Percentiles rank a stretch among this genome's conserved stretches.
Conservation (phyloP, 2,797 vertebrate genomes). For the Onychomys arenicola region DNA sequence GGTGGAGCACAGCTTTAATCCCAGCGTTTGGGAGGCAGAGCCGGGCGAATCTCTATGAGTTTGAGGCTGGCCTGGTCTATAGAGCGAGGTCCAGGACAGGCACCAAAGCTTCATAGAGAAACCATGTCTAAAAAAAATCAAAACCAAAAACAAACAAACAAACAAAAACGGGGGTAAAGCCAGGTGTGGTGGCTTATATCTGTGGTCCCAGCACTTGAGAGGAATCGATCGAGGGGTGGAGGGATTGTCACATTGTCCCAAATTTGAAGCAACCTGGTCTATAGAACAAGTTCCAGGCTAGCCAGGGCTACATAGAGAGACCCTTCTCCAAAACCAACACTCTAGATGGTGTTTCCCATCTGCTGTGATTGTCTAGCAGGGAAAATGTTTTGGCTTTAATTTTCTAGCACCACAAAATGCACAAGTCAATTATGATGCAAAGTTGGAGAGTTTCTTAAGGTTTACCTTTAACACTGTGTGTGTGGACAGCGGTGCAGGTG, state of each 20-base stretch:
- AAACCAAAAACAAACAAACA: too few relatives aligned
- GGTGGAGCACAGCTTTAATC: too few relatives aligned
- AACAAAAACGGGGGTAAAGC: too few relatives aligned
- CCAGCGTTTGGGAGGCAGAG: too few relatives aligned
- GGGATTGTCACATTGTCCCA: neutral
- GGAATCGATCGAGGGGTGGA: too few relatives aligned
- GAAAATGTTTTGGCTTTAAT: too few relatives aligned
- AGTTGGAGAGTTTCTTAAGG: neutral
- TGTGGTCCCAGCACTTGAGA: neutral
- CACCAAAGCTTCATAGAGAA: too few relatives aligned
- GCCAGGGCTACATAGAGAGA: neutral
- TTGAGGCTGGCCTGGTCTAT: too few relatives aligned
- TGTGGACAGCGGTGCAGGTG: neutral
- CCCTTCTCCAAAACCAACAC: neutral
- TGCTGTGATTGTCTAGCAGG: rapidly evolving
- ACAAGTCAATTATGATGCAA: neutral
- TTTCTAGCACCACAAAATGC: neutral
- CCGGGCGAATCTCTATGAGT: too few relatives aligned
- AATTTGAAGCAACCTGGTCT: neutral
- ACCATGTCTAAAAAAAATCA: too few relatives aligned
- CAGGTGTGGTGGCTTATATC: neutral
- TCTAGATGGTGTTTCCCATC: too few relatives aligned
- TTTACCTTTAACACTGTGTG: neutral
- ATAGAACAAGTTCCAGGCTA: neutral
- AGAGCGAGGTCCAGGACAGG: too few relatives aligned